Conservation (phyloP, 2,888 invertebrate genomes). For the Trichogramma evanescens region DNA sequence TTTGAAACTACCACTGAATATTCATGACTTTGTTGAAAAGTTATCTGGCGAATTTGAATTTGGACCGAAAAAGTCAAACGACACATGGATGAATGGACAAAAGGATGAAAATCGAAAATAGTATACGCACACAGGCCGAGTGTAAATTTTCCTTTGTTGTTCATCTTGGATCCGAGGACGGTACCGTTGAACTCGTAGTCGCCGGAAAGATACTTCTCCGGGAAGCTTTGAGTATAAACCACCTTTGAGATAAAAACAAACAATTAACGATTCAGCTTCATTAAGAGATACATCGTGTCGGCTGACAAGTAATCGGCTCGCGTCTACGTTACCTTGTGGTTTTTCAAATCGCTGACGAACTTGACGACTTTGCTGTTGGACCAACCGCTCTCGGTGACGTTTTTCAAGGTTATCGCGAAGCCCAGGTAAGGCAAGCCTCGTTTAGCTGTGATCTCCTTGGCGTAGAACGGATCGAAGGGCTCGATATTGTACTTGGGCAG, state of each 20-base stretch:
- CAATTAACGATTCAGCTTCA: not conserved
- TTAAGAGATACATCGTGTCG: not conserved
- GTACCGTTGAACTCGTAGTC: conserved; percentile 60
- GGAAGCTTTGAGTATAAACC: conserved; percentile 74
- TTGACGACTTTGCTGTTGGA: conserved; percentile 67
- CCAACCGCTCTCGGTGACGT: conserved; percentile 74
- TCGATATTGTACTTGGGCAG: conserved; percentile 65
- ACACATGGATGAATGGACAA: not conserved
- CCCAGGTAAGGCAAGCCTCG: conserved; percentile 60
- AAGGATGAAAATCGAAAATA: conserved; percentile 5
- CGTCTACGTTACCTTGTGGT: conserved; percentile 35
- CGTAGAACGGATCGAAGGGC: conserved; percentile 74
- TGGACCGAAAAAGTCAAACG: not conserved
- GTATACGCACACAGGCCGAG: conserved; percentile 58
- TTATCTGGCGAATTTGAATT: not conserved
- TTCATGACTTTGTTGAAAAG: not conserved
- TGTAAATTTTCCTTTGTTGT: conserved; percentile 67
- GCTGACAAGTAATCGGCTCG: not conserved
- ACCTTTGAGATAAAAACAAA: conserved; percentile 41
- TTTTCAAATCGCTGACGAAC: conserved; percentile 53
- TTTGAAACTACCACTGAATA: not conserved
- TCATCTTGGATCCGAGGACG: conserved; percentile 56
- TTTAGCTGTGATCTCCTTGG: conserved; percentile 58
- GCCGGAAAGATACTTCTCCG: conserved; percentile 69
- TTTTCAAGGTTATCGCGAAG: conserved; percentile 63